Evolutionary conservation across 1,140 invertebrate genomes (phyloP).

Genomic region (Drosophila busckii): DNA sequence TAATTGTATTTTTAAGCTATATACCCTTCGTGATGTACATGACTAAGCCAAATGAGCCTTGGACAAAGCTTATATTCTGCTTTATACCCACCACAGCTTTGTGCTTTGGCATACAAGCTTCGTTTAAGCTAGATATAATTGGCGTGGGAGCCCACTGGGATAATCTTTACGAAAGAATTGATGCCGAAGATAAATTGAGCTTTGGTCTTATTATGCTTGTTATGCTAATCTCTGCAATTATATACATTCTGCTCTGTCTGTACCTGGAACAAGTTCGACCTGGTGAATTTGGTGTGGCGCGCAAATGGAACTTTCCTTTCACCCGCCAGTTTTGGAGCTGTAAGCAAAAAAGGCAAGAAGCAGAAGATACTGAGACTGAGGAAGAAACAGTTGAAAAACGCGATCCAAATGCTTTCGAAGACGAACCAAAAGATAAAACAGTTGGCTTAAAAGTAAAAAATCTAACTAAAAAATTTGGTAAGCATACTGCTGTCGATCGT

Average conservation of each 20-base stretch:
- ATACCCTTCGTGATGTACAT: slow-evolving; percentile 85
- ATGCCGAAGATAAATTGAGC: slow-evolving; percentile 86
- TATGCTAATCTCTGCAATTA: slow-evolving; percentile 82
- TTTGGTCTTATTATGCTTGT: slow-evolving; percentile 84
- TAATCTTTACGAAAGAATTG: slow-evolving; percentile 84
- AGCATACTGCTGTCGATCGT: slow-evolving; percentile 85
- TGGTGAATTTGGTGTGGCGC: slow-evolving; percentile 84
- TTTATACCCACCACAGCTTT: slow-evolving; percentile 87
- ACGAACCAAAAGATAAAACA: slow-evolving; percentile 80
- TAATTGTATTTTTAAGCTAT: slow-evolving; percentile 85
- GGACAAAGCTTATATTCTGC: slow-evolving; percentile 81
- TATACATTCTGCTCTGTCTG: slow-evolving; percentile 85
- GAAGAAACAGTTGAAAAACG: slow-evolving; percentile 19
- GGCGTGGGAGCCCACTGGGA: slow-evolving; percentile 82
- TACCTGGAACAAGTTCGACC: slow-evolving; percentile 89
- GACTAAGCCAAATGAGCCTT: slow-evolving; percentile 81
- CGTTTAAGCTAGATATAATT: slow-evolving; percentile 79
- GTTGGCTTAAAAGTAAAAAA: slow-evolving; percentile 84
- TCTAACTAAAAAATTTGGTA: slow-evolving; percentile 82
- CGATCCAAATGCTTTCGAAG: slow-evolving; percentile 80
- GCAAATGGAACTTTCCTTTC: slow-evolving; percentile 88
- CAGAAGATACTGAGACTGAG: slow-evolving; percentile 36
- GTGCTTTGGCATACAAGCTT: slow-evolving; percentile 86
- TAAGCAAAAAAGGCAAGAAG: slow-evolving; percentile 39
- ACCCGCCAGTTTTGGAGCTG: slow-evolving; percentile 81